phyloP scores from a whole-genome alignment of 2,797 vertebrate genomes.

The Sphenopsis melanotis region DNA sequence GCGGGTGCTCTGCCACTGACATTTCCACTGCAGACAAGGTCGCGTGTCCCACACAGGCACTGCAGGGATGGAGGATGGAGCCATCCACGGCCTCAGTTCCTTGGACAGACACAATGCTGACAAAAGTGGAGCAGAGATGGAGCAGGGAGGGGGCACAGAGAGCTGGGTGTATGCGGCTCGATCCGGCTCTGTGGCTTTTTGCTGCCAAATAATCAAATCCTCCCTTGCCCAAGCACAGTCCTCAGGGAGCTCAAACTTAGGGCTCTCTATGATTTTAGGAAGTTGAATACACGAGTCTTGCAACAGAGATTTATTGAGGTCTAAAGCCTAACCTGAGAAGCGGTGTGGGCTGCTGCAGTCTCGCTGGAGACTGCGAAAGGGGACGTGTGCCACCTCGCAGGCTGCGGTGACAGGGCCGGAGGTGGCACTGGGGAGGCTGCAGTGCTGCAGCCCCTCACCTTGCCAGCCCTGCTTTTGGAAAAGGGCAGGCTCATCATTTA shows the following conservation, averaged over 20 bases:
- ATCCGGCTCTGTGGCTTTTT: not conserved
- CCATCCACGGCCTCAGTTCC: not conserved
- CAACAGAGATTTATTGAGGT: slow-evolving; percentile 58
- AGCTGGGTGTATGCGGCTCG: not conserved
- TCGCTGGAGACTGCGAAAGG: not conserved
- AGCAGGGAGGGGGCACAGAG: not conserved
- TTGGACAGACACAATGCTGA: slow-evolving; percentile 24
- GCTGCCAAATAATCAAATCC: slow-evolving; percentile 5
- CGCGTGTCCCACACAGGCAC: not conserved
- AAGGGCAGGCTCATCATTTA: not conserved
- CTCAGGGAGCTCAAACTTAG: not conserved
- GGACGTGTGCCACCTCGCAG: not conserved
- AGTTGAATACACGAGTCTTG: slow-evolving; percentile 43
- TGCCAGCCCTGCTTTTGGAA: not conserved
- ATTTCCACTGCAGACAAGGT: slow-evolving; percentile 20
- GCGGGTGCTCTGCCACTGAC: not conserved
- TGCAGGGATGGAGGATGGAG: slow-evolving; percentile 4
- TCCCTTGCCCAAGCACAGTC: not conserved
- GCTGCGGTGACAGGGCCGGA: not conserved
- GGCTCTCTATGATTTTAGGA: not conserved
- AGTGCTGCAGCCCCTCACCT: not conserved
- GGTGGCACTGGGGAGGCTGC: not conserved
- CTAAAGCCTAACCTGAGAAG: not conserved
- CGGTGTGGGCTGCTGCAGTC: not conserved
- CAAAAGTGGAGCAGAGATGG: slow-evolving; percentile 22